These are phyloP conservation scores for Trachythela sp. DNA, from an alignment of 64 coral and sea anemone genomes.

Conservation along the genomic window DNA sequence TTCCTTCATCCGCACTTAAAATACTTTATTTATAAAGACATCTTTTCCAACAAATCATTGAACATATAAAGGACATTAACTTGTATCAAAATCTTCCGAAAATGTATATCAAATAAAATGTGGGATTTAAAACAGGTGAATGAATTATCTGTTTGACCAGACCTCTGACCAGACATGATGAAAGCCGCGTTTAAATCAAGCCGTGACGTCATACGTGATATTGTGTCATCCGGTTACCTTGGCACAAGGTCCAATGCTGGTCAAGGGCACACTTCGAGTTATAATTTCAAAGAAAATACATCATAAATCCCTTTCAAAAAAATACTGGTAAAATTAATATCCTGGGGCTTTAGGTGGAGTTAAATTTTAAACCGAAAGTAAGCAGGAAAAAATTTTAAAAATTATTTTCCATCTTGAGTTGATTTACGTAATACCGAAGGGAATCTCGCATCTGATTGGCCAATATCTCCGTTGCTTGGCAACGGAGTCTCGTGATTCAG, in stretches of 20 bases:
- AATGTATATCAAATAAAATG: too few species aligned
- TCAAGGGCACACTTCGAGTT: background rate
- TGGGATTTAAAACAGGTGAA: background rate
- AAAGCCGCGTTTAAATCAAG: background rate
- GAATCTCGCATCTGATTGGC: constrained; percentile 63
- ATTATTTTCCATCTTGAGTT: background rate
- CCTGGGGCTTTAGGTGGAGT: background rate
- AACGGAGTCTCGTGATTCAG: constrained; percentile 92
- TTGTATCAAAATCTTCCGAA: too few species aligned
- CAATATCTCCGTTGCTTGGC: constrained; percentile 45
- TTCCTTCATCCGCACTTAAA: background rate
- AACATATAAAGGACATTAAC: too few species aligned
- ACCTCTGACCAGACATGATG: background rate
- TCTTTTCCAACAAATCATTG: too few species aligned
- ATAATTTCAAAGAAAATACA: background rate
- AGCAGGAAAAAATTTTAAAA: background rate
- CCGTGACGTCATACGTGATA: background rate
- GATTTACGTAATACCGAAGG: constrained; percentile 1
- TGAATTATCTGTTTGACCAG: background rate
- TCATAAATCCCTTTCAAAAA: background rate
- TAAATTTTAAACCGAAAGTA: background rate
- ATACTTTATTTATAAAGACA: background rate
- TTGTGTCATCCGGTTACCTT: background rate
- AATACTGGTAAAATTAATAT: background rate
- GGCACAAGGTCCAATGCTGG: background rate